Percentiles rank a stretch among this genome's conserved stretches.
Conservation (phyloP, 1,140 invertebrate species). For the Euura saliciscinereae region DNA sequence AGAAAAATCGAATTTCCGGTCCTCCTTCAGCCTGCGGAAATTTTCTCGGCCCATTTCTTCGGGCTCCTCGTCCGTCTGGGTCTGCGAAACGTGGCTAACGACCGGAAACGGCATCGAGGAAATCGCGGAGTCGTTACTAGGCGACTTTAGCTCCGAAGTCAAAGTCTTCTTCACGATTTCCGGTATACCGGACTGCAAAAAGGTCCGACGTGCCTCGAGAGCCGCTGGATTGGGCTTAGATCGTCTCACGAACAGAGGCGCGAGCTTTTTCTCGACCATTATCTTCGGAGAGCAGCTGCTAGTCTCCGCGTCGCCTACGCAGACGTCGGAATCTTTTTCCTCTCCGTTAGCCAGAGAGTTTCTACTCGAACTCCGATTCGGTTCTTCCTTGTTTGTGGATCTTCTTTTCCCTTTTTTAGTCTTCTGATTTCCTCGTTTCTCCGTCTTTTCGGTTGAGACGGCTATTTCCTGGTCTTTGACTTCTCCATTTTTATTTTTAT, state of each 20-base stretch:
- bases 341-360: no score
- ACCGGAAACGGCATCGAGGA: constrained; percentile 43
- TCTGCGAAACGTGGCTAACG: constrained; percentile 51
- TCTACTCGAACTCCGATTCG: no score
- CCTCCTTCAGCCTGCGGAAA: constrained; percentile 9
- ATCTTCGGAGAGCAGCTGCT: background rate
- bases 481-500: background rate
- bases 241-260: constrained; percentile 54
- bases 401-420: no score
- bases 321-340: background rate
- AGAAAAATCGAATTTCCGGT: constrained; percentile 13
- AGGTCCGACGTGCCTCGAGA: constrained; percentile 38
- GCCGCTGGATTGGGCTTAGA: constrained; percentile 42
- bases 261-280: constrained; percentile 39
- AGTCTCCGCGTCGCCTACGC: background rate
- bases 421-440: background rate
- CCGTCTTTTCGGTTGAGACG: background rate
- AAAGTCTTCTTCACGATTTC: constrained; percentile 35
- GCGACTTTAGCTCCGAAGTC: constrained; percentile 16
- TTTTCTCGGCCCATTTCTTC: constrained; percentile 15
- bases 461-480: background rate
- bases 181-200: constrained; percentile 45
- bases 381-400: no score
- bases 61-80: constrained; percentile 18
- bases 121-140: constrained; percentile 6